phyloP scores from a whole-genome alignment of 2,113 vertebrate species.

The Galbula dea region DNA sequence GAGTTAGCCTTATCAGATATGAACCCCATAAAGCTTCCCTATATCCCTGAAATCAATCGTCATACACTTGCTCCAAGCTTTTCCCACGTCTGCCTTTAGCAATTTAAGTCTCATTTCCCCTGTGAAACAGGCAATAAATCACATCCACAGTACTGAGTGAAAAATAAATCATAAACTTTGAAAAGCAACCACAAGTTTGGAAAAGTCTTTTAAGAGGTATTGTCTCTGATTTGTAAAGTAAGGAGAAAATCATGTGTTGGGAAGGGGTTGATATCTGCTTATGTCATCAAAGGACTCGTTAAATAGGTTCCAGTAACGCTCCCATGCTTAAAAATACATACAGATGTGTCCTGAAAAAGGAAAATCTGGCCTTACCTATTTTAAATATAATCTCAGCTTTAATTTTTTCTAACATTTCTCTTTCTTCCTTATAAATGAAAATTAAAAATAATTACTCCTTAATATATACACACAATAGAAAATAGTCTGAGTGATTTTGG shows the following conservation, averaged over 20 bases:
- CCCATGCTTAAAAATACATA: background rate
- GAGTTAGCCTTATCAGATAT: background rate
- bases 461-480: background rate
- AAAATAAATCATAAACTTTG: constrained; percentile 65
- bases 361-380: background rate
- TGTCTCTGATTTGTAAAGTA: background rate
- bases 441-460: background rate
- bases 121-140: constrained; percentile 60
- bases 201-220: background rate
- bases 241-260: background rate
- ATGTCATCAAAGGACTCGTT: background rate
- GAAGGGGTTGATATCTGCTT: background rate
- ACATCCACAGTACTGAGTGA: constrained; percentile 36
- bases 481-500: background rate
- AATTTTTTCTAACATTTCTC: background rate
- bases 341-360: background rate
- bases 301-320: background rate
- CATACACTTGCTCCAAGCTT: background rate
- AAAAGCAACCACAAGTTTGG: constrained; percentile 30
- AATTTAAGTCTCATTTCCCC: constrained; percentile 55
- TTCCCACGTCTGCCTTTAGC: constrained; percentile 30
- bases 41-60: constrained; percentile 22
- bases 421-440: background rate
- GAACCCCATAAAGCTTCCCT: background rate
- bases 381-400: background rate